Evolutionary conservation across 2,888 invertebrate species (phyloP), one percentile per base, ranked within the genome.

Genomic region (Electrophaes corylata): DNA sequence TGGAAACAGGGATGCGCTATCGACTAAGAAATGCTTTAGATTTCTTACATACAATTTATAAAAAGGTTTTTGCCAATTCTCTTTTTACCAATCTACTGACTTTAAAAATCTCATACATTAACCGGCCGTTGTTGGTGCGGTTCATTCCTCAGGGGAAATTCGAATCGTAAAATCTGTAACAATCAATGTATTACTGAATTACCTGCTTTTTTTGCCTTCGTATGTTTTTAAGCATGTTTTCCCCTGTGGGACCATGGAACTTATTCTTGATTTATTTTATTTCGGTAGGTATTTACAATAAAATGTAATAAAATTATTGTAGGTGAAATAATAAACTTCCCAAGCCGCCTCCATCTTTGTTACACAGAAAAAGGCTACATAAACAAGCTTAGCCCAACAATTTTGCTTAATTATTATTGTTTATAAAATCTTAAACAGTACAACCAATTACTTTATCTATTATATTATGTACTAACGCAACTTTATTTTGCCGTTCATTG

Each of bases 1-100:
- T 63, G 67, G 60, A 69, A 72, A 69, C 63, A 62, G 60, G 62
- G 64, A 61, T 62, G 64, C 58, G 66, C 62, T 64, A 63, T 64
- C 64, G 64, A 64, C 66, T 67, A 72, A 71, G 68, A 67, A 65
- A 50, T 53, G 46, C 58, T 48, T 57, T 46, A 64, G 54, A 60
- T 59, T 55, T 51, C 55, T 35, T 50, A 57, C 37, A 60, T 53
- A 58, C 48, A 51, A 64, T 57, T 54, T 62, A 40, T 61, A 54
- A 62, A 58, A 57, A 44, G 48, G 58, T 43, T 62, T 57, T 63
- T 41, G 53, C 60, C 56, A 59, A 64, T 64, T 39, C 52, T 58
- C 29, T 57, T 60, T 54, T 54, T 58, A 55, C 57, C 52, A 47
- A 55, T 59, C 44, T 31, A 52, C 54, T 39, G 48, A 40, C 60